These are phyloP conservation scores for Kryptolebias marmoratus DNA, from an alignment of 2,113 vertebrate genomes.

Conservation along the genomic window DNA sequence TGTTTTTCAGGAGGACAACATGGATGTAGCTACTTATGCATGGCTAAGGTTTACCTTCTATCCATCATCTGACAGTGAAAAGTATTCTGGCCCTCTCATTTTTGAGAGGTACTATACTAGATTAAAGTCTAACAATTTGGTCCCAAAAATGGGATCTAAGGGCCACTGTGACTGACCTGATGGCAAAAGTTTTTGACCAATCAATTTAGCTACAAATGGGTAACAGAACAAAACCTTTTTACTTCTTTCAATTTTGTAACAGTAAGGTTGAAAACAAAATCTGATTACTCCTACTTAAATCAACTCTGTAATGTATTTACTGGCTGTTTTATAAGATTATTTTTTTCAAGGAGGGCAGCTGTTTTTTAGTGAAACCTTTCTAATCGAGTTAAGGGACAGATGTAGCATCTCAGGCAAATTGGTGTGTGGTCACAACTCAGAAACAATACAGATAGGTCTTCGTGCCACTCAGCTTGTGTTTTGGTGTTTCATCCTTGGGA, in stretches of 20 bases:
- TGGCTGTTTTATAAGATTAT: background rate
- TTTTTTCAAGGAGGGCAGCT: background rate
- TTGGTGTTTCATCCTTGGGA: background rate
- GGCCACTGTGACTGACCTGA: conserved; percentile 2
- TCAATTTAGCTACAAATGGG: background rate
- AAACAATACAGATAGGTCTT: too few species aligned
- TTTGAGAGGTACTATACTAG: conserved; percentile 4
- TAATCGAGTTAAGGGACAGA: background rate
- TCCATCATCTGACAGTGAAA: background rate
- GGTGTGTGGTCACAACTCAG: background rate
- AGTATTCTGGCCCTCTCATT: conserved; percentile 14
- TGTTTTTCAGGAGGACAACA: background rate
- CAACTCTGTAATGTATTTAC: background rate
- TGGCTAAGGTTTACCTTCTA: background rate
- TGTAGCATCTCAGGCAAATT: background rate
- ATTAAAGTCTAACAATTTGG: conserved; percentile 30
- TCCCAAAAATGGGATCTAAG: conserved; percentile 25
- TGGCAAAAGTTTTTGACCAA: conserved; percentile 20
- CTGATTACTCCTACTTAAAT: conserved; percentile 15
- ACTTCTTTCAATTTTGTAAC: background rate
- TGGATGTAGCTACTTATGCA: conserved; percentile 9
- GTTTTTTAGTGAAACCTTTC: background rate
- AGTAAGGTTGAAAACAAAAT: conserved; percentile 13
- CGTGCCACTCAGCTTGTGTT: background rate
- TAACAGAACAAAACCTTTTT: background rate